phyloP scores from a whole-genome alignment of 2,888 invertebrate genomes.

The Ochropacha duplaris region DNA sequence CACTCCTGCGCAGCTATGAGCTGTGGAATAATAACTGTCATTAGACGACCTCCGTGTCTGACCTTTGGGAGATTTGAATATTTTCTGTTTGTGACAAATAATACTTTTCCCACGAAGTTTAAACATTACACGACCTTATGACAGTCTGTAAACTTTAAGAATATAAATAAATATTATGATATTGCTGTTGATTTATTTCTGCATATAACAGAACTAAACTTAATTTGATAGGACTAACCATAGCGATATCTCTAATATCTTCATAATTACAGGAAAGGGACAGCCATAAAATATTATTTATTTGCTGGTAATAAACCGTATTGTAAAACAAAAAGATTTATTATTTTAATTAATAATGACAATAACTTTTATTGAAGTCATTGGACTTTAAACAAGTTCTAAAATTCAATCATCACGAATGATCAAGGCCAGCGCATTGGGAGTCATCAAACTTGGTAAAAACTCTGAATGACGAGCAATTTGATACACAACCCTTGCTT shows the following conservation, averaged over 20 bases:
- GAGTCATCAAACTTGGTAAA: slow-evolving; percentile 40
- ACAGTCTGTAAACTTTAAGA: no score
- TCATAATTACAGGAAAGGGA: no score
- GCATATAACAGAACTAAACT: no score
- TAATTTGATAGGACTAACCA: no score
- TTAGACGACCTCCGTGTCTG: slow-evolving; percentile 12
- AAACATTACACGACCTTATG: no score
- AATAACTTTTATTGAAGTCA: slow-evolving; percentile 6
- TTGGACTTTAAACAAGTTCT: slow-evolving; percentile 22
- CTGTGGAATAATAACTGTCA: slow-evolving; percentile 25
- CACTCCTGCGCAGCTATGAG: slow-evolving; percentile 22
- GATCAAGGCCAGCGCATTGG: slow-evolving; percentile 22
- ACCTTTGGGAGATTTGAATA: background rate
- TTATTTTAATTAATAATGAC: background rate
- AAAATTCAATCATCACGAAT: slow-evolving; percentile 21
- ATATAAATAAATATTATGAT: no score
- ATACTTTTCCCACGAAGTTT: background rate
- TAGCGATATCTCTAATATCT: no score
- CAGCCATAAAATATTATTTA: no score
- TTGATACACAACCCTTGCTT: slow-evolving; percentile 37
- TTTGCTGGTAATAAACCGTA: no score
- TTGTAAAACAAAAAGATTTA: no score
- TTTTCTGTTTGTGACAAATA: background rate
- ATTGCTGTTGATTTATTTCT: no score
- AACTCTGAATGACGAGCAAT: slow-evolving; percentile 31